These are phyloP conservation scores for Leptinotarsa haldemani DNA, from an alignment of 2,888 invertebrate genomes.

Conservation along the genomic window DNA sequence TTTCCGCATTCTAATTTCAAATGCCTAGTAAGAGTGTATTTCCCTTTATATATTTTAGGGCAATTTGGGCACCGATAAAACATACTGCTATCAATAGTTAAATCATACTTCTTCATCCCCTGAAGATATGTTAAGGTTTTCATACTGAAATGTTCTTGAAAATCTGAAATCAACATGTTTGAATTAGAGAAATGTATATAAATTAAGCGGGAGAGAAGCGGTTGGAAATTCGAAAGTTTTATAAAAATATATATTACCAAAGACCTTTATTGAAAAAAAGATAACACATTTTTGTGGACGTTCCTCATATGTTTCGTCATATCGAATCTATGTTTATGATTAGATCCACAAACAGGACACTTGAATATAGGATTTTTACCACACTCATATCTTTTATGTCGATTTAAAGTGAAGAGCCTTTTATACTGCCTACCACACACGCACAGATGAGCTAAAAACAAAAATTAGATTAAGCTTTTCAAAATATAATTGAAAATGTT, in stretches of 20 bases:
- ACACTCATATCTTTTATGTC: conserved; percentile 54
- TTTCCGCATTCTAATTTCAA: conserved; percentile 66
- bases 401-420: conserved; percentile 35
- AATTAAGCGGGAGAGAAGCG: no score
- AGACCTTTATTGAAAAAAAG: conserved; percentile 12
- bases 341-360: conserved; percentile 54
- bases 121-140: neutral
- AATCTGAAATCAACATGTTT: conserved; percentile 29
- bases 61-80: conserved; percentile 57
- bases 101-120: conserved; percentile 33
- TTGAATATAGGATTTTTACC: conserved; percentile 55
- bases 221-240: neutral
- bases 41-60: conserved; percentile 59
- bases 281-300: conserved; percentile 37
- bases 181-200: neutral
- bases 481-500: neutral
- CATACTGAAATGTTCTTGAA: conserved; percentile 1
- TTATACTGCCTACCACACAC: conserved; percentile 39
- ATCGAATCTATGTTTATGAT: conserved; percentile 52
- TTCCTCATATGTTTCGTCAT: conserved; percentile 51
- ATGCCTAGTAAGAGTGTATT: conserved; percentile 62
- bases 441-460: conserved; percentile 28
- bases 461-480: conserved; percentile 5
- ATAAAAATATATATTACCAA: neutral
- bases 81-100: conserved; percentile 44